These are phyloP conservation scores for Didymodactylos carnosus DNA, from an alignment of 2,888 invertebrate genomes.

Conservation along the genomic window DNA sequence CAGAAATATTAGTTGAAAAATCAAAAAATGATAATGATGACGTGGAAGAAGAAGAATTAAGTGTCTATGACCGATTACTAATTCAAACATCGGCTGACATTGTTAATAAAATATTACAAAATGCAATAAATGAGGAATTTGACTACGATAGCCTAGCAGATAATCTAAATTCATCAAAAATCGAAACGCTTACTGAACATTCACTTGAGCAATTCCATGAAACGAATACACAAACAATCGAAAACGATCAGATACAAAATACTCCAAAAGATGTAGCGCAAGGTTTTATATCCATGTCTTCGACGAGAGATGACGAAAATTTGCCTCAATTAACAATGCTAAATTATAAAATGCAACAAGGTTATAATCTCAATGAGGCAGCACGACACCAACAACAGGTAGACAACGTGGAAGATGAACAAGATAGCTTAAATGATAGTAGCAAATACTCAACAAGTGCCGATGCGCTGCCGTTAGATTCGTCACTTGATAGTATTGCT, in stretches of 20 bases:
- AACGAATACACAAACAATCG: neutral
- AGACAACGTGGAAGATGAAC: neutral
- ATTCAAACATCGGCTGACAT: neutral
- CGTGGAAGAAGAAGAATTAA: neutral
- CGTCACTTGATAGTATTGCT: no score
- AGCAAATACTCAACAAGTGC: neutral
- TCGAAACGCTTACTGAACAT: no score
- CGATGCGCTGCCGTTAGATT: no score
- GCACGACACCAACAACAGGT: neutral
- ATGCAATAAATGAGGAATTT: neutral
- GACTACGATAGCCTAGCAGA: no score
- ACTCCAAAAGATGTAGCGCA: no score
- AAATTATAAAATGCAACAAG: no score
- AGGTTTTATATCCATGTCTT: no score
- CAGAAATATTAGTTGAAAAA: no score
- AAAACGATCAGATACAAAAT: neutral
- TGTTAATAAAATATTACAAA: neutral
- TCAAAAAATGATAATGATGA: no score
- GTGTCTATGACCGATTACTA: neutral
- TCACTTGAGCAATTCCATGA: neutral
- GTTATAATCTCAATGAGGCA: neutral
- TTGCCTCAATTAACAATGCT: no score
- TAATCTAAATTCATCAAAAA: no score
- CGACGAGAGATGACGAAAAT: no score
- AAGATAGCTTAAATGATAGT: neutral